Conservation (phyloP, 2,797 vertebrate genomes). For the Vireo griseus region DNA sequence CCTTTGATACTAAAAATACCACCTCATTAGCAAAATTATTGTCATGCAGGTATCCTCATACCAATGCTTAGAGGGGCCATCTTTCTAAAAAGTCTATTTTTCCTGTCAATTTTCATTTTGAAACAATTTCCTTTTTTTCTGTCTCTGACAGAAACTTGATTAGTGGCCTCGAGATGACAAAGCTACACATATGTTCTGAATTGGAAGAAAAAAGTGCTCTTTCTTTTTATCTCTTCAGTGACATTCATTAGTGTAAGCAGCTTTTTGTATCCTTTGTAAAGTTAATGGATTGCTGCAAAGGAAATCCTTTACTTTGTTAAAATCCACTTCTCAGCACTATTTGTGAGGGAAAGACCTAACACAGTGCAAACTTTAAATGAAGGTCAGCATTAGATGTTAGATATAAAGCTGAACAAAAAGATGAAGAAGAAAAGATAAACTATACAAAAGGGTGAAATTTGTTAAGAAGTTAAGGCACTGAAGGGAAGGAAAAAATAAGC, state of each 20-base stretch:
- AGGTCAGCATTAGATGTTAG: background rate
- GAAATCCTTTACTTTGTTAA: background rate
- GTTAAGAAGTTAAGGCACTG: background rate
- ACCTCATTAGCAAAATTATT: background rate
- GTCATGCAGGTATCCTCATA: background rate
- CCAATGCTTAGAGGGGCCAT: background rate
- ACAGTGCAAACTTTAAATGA: background rate
- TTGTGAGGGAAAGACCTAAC: background rate
- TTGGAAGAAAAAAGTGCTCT: background rate
- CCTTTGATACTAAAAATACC: background rate
- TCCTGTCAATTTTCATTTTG: background rate
- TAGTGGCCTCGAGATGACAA: background rate
- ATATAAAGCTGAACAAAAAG: background rate
- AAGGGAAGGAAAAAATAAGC: background rate
- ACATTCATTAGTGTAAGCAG: background rate
- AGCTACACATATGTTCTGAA: background rate
- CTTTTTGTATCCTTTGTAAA: background rate
- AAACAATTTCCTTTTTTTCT: background rate
- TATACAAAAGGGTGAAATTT: background rate
- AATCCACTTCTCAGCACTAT: conserved; percentile 18
- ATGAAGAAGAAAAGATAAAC: background rate
- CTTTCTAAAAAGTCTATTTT: background rate
- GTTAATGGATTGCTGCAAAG: background rate
- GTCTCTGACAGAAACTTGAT: background rate
- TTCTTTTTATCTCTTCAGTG: background rate